These are phyloP conservation scores for Takifugu rubripes DNA, from an alignment of 2,797 vertebrate genomes.

Conservation along the genomic window DNA sequence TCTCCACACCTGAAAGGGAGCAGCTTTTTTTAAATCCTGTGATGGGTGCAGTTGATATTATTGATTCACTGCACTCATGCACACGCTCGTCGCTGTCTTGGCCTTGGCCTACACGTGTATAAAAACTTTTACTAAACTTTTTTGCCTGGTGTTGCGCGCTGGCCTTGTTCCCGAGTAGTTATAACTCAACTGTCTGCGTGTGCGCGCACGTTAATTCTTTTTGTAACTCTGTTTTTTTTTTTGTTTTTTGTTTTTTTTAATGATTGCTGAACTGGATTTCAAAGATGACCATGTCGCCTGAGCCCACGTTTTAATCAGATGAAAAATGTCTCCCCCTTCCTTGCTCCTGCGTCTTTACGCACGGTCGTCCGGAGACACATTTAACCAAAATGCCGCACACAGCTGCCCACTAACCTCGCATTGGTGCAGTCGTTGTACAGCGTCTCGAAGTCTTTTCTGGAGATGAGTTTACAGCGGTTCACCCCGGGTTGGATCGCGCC, in stretches of 20 bases:
- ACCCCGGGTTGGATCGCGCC: slow-evolving; percentile 98
- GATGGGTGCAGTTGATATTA: slow-evolving; percentile 16
- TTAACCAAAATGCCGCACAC: slow-evolving; percentile 6
- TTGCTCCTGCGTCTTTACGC: slow-evolving; percentile 63
- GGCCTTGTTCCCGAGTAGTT: slow-evolving; percentile 17
- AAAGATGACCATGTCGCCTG: neutral
- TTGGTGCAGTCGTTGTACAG: slow-evolving; percentile 99
- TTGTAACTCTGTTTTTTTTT: neutral
- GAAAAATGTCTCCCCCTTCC: slow-evolving; percentile 52
- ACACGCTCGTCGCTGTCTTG: slow-evolving; percentile 52
- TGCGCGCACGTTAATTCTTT: neutral
- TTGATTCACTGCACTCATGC: slow-evolving; percentile 45
- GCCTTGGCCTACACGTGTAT: slow-evolving; percentile 53
- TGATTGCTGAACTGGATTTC: neutral
- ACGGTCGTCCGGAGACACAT: slow-evolving; percentile 26
- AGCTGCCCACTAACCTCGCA: slow-evolving; percentile 82
- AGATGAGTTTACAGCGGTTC: slow-evolving; percentile 99
- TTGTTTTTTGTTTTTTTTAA: neutral
- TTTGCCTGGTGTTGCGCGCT: slow-evolving; percentile 29
- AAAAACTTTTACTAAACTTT: slow-evolving; percentile 64
- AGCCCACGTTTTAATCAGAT: slow-evolving; percentile 10
- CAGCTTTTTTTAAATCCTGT: neutral
- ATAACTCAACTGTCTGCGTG: neutral
- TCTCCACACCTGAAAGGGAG: slow-evolving; percentile 28
- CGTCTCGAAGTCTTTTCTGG: slow-evolving; percentile 98